These are phyloP conservation scores for Thalassophryne amazonica DNA, from an alignment of 2,797 vertebrate genomes.

Conservation along the genomic window DNA sequence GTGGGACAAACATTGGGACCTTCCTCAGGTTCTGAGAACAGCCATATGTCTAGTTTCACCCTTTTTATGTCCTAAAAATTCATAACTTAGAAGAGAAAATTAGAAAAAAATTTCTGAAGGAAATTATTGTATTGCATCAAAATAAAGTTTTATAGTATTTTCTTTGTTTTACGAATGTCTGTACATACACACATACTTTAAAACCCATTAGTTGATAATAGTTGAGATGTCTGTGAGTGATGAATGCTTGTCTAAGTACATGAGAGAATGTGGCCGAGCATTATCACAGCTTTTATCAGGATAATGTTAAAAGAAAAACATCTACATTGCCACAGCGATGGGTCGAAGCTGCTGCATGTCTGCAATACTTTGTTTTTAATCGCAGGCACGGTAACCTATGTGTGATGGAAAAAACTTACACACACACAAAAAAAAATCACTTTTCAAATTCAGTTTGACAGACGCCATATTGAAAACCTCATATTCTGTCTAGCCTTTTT, in stretches of 20 bases:
- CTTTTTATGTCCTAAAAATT: too few species aligned
- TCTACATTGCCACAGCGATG: background rate
- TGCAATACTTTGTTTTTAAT: background rate
- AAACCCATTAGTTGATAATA: conserved; percentile 23
- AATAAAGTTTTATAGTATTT: too few species aligned
- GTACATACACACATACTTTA: too few species aligned
- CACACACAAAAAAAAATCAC: conserved; percentile 9
- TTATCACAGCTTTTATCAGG: conserved; percentile 12
- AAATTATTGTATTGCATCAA: too few species aligned
- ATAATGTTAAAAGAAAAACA: conserved; percentile 16
- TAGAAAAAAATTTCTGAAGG: too few species aligned
- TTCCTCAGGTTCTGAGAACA: too few species aligned
- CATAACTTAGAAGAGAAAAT: too few species aligned
- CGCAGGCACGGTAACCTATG: too few species aligned
- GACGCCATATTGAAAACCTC: background rate
- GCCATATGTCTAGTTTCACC: too few species aligned
- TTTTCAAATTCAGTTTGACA: conserved; percentile 12
- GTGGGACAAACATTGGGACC: too few species aligned
- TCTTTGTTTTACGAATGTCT: too few species aligned
- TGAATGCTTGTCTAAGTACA: conserved; percentile 21
- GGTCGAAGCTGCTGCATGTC: conserved; percentile 8
- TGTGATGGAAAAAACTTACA: too few species aligned
- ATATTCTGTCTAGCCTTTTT: background rate
- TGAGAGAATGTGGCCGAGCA: background rate
- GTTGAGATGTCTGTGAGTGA: conserved; percentile 32